Conservation (phyloP, 2,888 invertebrate genomes). For the Eupithecia tripunctaria region DNA sequence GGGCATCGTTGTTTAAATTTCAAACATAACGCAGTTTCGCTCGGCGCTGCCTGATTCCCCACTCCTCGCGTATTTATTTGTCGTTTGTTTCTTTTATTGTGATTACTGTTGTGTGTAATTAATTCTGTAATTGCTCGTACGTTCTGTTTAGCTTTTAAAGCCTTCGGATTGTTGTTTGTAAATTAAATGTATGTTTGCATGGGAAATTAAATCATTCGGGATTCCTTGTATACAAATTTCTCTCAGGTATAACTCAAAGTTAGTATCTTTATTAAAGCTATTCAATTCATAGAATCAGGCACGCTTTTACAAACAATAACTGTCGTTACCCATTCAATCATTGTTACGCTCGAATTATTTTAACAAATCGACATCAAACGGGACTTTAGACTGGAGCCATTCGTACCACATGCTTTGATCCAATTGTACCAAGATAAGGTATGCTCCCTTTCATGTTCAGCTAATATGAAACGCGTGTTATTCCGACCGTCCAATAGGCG, state of each 20-base stretch:
- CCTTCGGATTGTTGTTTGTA: slow-evolving; percentile 1
- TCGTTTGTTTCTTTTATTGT: slow-evolving; percentile 24
- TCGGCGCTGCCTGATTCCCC: slow-evolving; percentile 1
- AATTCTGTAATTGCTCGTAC: slow-evolving; percentile 8
- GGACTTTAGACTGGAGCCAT: neutral
- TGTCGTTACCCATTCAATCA: neutral
- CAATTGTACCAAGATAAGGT: neutral
- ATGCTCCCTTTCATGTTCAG: neutral
- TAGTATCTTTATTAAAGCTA: neutral
- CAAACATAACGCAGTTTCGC: slow-evolving; percentile 5
- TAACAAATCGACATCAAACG: neutral
- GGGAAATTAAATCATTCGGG: neutral
- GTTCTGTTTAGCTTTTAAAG: neutral
- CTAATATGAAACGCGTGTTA: neutral
- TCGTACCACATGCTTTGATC: neutral
- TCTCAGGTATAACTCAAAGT: neutral
- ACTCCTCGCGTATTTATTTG: slow-evolving; percentile 18
- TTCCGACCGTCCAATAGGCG: neutral
- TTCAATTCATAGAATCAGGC: neutral
- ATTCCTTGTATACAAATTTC: neutral
- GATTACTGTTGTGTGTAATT: slow-evolving; percentile 18
- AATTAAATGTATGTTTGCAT: neutral
- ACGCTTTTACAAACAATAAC: neutral
- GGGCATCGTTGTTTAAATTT: slow-evolving; percentile 23
- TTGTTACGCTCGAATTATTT: neutral